Conservation (phyloP, 2,797 vertebrate species). For the Pelochelys cantorii region DNA sequence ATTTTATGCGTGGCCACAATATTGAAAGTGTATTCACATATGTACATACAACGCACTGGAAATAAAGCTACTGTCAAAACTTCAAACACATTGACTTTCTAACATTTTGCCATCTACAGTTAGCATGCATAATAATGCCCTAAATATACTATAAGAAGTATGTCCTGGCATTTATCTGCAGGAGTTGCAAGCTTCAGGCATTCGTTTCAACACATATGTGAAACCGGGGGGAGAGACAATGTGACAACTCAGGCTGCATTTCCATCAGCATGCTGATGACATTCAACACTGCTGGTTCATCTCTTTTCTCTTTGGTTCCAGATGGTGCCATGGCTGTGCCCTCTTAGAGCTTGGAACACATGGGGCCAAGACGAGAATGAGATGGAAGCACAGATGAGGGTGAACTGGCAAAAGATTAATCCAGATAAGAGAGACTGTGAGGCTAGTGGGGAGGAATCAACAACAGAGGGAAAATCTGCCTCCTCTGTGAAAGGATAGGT, state of each 20-base stretch:
- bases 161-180: conserved; percentile 5
- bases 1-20: conserved; percentile 76
- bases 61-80: conserved; percentile 53
- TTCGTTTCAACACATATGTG: neutral
- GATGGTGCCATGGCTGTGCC: neutral
- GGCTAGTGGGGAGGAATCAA: neutral
- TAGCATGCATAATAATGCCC: neutral
- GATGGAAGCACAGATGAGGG: neutral
- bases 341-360: neutral
- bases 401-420: neutral
- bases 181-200: neutral
- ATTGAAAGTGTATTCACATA: conserved; percentile 68
- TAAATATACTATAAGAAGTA: conserved; percentile 3
- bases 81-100: neutral
- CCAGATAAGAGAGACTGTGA: neutral
- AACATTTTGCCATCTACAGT: neutral
- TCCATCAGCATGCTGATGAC: neutral
- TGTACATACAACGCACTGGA: conserved; percentile 71
- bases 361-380: neutral
- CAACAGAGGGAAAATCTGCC: neutral
- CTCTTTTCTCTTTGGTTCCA: neutral
- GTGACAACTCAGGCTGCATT: neutral
- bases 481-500: neutral
- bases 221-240: neutral
- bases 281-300: neutral